phyloP scores from a whole-genome alignment of 2,888 invertebrate genomes.

The Aspidiotus destructor region DNA sequence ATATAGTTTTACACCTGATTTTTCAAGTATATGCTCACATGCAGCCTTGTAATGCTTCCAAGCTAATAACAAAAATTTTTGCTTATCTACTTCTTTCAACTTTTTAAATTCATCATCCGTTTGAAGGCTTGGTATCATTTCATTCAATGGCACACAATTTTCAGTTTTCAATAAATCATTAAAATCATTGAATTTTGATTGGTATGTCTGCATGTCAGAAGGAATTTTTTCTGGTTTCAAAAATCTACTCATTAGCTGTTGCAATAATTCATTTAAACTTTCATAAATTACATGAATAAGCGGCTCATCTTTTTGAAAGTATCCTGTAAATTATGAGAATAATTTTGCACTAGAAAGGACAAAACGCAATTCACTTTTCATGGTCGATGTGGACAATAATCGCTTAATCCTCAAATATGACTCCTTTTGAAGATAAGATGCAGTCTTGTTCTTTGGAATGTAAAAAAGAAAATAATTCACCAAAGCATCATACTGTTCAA shows the following conservation, averaged over 20 bases:
- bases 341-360: neutral
- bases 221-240: neutral
- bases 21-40: neutral
- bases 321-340: neutral
- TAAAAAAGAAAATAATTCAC: no score
- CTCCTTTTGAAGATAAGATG: no score
- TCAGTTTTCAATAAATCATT: neutral
- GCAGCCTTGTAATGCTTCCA: neutral
- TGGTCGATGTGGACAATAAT: no score
- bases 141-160: no score
- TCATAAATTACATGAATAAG: neutral
- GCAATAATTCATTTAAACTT: conserved; percentile 2
- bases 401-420: no score
- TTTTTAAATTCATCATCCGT: neutral
- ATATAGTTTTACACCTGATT: neutral
- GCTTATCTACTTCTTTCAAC: neutral
- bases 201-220: neutral
- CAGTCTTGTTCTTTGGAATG: no score
- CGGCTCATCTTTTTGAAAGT: neutral
- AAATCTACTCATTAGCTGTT: neutral
- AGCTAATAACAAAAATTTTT: neutral
- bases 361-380: neutral
- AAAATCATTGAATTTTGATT: conserved; percentile 4
- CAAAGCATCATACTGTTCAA: no score
- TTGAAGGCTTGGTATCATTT: no score